Conservation (phyloP, 1,140 invertebrate species). For the Eciton burchellii region DNA sequence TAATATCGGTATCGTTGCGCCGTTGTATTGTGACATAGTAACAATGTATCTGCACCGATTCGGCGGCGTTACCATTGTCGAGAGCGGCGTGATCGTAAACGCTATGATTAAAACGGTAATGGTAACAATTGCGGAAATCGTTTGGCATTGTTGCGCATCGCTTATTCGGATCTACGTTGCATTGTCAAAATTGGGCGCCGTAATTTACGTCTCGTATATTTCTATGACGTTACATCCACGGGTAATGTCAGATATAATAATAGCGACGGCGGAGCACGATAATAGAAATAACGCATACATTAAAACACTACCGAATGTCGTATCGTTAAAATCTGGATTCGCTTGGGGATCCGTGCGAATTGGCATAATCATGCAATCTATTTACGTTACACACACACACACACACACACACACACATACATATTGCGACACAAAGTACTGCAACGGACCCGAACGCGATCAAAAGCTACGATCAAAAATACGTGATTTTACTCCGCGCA, state of each 20-base stretch:
- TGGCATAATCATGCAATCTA: background rate
- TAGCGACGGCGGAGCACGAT: slow-evolving; percentile 36
- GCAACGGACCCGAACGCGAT: background rate
- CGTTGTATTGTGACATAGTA: slow-evolving; percentile 57
- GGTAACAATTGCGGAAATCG: slow-evolving; percentile 69
- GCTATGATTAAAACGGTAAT: slow-evolving; percentile 73
- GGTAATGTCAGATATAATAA: slow-evolving; percentile 53
- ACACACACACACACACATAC: too few relatives aligned
- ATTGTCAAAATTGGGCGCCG: slow-evolving; percentile 59
- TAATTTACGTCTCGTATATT: slow-evolving; percentile 64
- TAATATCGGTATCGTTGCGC: slow-evolving; percentile 65
- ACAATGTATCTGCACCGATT: slow-evolving; percentile 67
- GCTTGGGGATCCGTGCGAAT: background rate
- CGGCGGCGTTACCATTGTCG: slow-evolving; percentile 57
- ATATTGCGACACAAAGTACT: background rate
- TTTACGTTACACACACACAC: too few relatives aligned
- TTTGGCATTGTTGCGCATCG: slow-evolving; percentile 68
- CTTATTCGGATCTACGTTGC: slow-evolving; percentile 46
- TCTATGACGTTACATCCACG: slow-evolving; percentile 40
- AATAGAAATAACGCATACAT: slow-evolving; percentile 45
- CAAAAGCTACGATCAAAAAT: background rate
- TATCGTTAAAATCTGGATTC: slow-evolving; percentile 13
- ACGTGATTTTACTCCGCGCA: background rate
- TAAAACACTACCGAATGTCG: slow-evolving; percentile 8
- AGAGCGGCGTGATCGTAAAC: slow-evolving; percentile 54